These are phyloP conservation scores for Clarias fuscus DNA, from an alignment of 2,797 vertebrate species.

Conservation along the genomic window DNA sequence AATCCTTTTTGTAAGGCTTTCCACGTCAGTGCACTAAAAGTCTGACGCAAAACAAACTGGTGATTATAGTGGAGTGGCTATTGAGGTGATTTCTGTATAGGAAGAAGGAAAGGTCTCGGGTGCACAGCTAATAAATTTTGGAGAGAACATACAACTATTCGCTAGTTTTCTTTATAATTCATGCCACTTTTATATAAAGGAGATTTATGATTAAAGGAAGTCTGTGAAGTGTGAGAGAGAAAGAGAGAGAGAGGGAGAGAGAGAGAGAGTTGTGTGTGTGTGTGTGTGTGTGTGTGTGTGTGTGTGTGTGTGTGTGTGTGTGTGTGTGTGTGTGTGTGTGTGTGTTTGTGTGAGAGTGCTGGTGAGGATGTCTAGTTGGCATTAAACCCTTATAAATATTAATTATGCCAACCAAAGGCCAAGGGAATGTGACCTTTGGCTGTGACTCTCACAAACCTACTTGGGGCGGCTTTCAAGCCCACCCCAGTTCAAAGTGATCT, in stretches of 20 bases:
- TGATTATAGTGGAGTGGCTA: slow-evolving; percentile 39
- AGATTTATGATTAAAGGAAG: slow-evolving; percentile 31
- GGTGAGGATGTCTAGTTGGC: slow-evolving; percentile 51
- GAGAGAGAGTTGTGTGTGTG: slow-evolving; percentile 2
- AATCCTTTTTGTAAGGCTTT: slow-evolving; percentile 38
- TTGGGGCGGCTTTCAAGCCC: slow-evolving; percentile 57
- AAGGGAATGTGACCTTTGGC: slow-evolving; percentile 64
- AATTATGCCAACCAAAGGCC: slow-evolving; percentile 60
- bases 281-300: slow-evolving; percentile 2
- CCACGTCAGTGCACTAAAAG: slow-evolving; percentile 26
- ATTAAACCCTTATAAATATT: slow-evolving; percentile 68
- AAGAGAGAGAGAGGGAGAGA: not conserved
- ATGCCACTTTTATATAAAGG: slow-evolving; percentile 25
- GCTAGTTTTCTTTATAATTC: slow-evolving; percentile 15
- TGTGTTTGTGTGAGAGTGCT: slow-evolving; percentile 37
- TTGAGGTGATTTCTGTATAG: slow-evolving; percentile 20
- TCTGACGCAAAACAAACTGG: slow-evolving; percentile 8
- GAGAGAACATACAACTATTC: slow-evolving; percentile 20
- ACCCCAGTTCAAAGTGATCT: slow-evolving; percentile 61
- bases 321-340: slow-evolving; percentile 23
- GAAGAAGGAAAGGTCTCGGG: slow-evolving; percentile 10
- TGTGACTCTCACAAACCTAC: slow-evolving; percentile 61
- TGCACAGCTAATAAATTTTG: slow-evolving; percentile 12
- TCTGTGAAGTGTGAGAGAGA: slow-evolving; percentile 10
- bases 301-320: slow-evolving; percentile 36